Percentiles rank a stretch among this genome's conserved stretches.
phyloP scores from a whole-genome alignment of 2,113 vertebrate genomes.

The Australoheros scitulus region DNA sequence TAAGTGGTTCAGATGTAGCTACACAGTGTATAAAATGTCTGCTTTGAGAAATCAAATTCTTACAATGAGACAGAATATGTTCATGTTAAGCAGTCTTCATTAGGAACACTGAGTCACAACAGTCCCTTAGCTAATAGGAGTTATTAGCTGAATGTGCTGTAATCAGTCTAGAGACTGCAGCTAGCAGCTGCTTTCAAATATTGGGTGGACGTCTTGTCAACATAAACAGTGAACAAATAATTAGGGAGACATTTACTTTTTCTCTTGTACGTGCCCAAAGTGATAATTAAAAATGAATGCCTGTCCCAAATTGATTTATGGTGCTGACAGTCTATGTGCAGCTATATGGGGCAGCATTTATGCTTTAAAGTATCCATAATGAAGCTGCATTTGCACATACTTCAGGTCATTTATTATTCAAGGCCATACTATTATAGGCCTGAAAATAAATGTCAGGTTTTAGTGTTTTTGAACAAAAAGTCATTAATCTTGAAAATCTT shows the following conservation, averaged over 20 bases:
- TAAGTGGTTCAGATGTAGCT: background rate
- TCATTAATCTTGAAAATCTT: background rate
- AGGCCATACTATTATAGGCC: background rate
- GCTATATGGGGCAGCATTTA: background rate
- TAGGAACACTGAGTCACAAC: background rate
- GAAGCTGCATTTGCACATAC: background rate
- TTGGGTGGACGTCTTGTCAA: background rate
- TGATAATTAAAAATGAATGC: background rate
- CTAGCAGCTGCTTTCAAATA: background rate
- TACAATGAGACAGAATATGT: background rate
- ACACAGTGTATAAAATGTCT: background rate
- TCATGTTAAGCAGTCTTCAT: background rate
- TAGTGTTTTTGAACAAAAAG: background rate
- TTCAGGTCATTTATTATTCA: background rate
- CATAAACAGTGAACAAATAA: background rate
- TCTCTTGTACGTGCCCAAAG: fast-evolving
- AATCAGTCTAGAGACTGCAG: background rate
- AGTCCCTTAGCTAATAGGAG: background rate
- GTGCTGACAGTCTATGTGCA: background rate
- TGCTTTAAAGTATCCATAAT: background rate
- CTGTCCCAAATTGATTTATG: background rate
- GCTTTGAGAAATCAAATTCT: background rate
- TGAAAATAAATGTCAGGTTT: background rate
- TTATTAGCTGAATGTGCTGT: background rate
- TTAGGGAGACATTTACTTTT: background rate